Conservation (phyloP, 2,797 vertebrate species). For the Alauda arvensis region DNA sequence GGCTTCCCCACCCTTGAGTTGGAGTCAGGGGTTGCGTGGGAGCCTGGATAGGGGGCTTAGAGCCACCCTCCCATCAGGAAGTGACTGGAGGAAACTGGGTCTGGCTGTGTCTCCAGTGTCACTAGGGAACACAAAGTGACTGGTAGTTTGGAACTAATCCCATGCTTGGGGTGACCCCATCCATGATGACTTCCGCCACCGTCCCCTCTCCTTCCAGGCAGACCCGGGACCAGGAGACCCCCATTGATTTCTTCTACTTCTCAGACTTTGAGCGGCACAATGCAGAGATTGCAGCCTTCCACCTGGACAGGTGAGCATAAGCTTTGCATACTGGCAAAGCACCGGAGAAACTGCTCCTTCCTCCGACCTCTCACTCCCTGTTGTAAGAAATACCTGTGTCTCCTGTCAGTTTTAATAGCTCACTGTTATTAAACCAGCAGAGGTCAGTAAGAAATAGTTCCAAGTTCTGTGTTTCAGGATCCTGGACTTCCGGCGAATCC, state of each 20-base stretch:
- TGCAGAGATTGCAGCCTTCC: slow-evolving; percentile 84
- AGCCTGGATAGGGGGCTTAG: neutral
- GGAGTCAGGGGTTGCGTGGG: rapidly evolving
- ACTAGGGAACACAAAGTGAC: neutral
- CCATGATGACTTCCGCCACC: no score
- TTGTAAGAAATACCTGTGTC: neutral
- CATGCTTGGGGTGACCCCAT: rapidly evolving
- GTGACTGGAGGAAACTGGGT: neutral
- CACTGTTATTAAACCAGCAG: rapidly evolving
- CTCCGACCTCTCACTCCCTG: neutral
- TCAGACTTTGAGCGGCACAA: slow-evolving; percentile 88
- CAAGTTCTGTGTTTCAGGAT: slow-evolving; percentile 66
- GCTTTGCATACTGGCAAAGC: neutral
- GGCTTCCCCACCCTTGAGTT: neutral
- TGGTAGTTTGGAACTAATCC: neutral
- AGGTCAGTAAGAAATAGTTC: neutral
- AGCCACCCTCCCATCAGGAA: neutral
- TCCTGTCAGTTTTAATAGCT: neutral
- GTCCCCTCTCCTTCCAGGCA: slow-evolving; percentile 64
- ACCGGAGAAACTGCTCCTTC: neutral
- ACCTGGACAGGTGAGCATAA: slow-evolving; percentile 77
- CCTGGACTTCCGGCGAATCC: slow-evolving; percentile 81
- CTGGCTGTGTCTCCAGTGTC: neutral
- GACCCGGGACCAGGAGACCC: slow-evolving; percentile 80
- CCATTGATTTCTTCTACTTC: slow-evolving; percentile 85